phyloP scores from a whole-genome alignment of 1,140 invertebrate species.

The Pissodes strobi region DNA sequence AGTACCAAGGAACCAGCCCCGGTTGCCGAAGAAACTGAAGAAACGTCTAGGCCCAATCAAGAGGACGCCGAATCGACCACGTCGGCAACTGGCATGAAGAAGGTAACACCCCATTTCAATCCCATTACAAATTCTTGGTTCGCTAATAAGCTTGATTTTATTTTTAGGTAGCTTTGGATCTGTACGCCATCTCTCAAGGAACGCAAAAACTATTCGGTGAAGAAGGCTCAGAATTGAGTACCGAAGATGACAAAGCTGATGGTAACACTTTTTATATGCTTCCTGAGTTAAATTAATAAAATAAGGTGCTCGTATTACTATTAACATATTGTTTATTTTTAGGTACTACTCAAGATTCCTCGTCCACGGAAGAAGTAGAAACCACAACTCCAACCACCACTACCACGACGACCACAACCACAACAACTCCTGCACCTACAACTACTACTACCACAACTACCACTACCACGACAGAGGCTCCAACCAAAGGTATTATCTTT shows the following conservation, averaged over 20 bases:
- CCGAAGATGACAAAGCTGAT: slow-evolving; percentile 29
- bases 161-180: slow-evolving; percentile 70
- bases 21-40: slow-evolving; percentile 29
- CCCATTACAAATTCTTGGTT: too few species aligned
- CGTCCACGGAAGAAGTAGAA: slow-evolving; percentile 47
- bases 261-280: too few species aligned
- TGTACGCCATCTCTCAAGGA: slow-evolving; percentile 77
- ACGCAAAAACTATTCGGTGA: slow-evolving; percentile 74
- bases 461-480: slow-evolving; percentile 52
- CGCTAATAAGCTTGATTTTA: not conserved
- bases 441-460: slow-evolving; percentile 61
- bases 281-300: not conserved
- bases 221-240: slow-evolving; percentile 34
- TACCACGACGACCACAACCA: slow-evolving; percentile 59
- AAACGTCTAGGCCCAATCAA: slow-evolving; percentile 53
- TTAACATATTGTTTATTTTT: slow-evolving; percentile 45
- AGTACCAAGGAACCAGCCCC: slow-evolving; percentile 9
- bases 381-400: slow-evolving; percentile 63
- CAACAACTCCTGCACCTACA: slow-evolving; percentile 59
- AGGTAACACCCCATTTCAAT: too few species aligned
- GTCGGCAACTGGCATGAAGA: slow-evolving; percentile 18
- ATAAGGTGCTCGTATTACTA: slow-evolving; percentile 39
- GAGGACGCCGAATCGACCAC: slow-evolving; percentile 52
- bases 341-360: slow-evolving; percentile 51
- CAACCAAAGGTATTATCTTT: slow-evolving; percentile 35